These are phyloP conservation scores for Bombus turneri DNA, from an alignment of 1,140 invertebrate species.

Conservation along the genomic window DNA sequence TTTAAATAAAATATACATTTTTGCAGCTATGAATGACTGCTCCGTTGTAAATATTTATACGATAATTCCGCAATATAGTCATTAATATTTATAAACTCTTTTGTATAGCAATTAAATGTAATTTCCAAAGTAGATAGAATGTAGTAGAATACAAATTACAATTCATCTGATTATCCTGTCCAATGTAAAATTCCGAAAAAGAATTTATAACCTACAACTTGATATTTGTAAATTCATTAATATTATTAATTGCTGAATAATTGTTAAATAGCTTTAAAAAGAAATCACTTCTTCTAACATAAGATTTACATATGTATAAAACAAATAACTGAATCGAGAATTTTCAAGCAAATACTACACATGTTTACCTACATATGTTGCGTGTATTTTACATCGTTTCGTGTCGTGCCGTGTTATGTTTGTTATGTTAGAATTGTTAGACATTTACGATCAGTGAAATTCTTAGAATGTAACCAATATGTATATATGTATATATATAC, in stretches of 20 bases:
- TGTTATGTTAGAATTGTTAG: background rate
- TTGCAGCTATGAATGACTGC: no score
- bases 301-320: background rate
- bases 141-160: background rate
- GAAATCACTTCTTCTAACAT: background rate
- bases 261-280: background rate
- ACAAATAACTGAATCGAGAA: conserved; percentile 2
- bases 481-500: background rate
- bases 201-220: background rate
- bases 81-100: background rate
- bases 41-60: no score
- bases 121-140: background rate
- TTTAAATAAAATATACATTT: background rate
- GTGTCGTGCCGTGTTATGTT: background rate
- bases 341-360: background rate
- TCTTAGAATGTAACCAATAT: background rate
- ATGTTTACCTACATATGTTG: background rate
- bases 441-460: background rate
- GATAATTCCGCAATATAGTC: background rate
- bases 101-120: background rate
- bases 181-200: background rate
- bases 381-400: background rate
- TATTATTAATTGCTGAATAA: background rate
- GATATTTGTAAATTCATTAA: background rate
- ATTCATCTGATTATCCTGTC: no score